Base-by-base conservation (phyloP, 2,888 invertebrate species). In the Balanococcus diminutus region DNA sequence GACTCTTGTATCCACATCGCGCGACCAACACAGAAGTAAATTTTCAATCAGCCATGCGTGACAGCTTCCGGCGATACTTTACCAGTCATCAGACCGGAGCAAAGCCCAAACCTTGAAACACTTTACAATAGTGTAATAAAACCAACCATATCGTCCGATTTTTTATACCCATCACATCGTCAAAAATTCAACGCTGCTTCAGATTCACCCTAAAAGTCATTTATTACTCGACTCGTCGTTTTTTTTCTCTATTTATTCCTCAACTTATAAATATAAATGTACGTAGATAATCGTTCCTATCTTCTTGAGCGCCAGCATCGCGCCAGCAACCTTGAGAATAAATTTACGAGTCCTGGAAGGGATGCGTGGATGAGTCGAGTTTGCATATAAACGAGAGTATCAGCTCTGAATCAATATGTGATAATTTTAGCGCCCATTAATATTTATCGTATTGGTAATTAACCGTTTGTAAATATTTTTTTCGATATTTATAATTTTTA, bases 51-150 rank as follows among this genome's bases (percentile, higher is more conserved):
- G 51, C 82, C 51, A 56, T 82, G 82, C 82, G 82, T 82, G 82
- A 82, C 82, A 82, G 82, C 82, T 82, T 82, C 82, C 82, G 82
- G 82, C 82, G 46, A 82, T 51, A 56, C 82, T 82, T 81, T 56
- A 82, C 82, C 82, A 82, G 51, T 56, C 82, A 82, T 32, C 82
- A 56, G 82, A 82, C 82, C 82, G 82, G 32, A 82, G 82, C 82
- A 82, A 82, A 82, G 82, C 82, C 82, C 51, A 82, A 82, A 82
- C 82, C 82, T 82, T 82, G 82, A 82, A 82, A 82, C 82, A 82
- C 82, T 82, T 79, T 79, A 79, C 75, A 51, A 82, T 56, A 56
- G 51, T 31, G 42, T 32, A 82, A 82, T 51, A 82, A 82, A 82
- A 51, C 28, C 51, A 82, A 56, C 51, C 42, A 81, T 81, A 82